Base-by-base conservation (phyloP, 1,140 invertebrate genomes). In the Coptotermes formosanus region DNA sequence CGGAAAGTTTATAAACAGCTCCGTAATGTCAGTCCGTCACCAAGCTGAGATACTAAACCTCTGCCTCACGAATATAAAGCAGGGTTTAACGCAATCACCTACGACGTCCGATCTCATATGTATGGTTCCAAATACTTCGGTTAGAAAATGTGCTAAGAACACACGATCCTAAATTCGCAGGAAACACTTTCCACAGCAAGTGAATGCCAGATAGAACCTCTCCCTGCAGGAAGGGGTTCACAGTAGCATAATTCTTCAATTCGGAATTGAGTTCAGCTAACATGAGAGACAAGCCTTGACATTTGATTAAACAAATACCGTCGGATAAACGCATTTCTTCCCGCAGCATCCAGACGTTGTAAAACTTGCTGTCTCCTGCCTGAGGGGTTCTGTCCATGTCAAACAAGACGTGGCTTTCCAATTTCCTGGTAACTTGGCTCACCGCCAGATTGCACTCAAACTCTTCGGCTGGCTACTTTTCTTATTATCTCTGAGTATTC, bases 401-500 rank as follows among this genome's bases (percentile, higher is more conserved):
- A 75, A 75, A 75, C 64, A 75, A 75, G 64, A 75, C 64, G n/a
- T 30, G 64, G 64, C 64, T 75, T 75, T 75, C 64, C 64, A 75
- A 75, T 75, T 75, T 75, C 64, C 64, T 75, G n/a, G 64, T 75
- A 30, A 75, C 64, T 75, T 75, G 64, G 64, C 64, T 75, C 64
- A 30, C 64, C 64, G 64, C 64, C 64, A 75, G 64, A 75, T 75
- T 75, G 64, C 64, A 75, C 64, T 75, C 64, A 75, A 75, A 75
- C 64, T 75, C 64, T 75, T 75, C n/a, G 64, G n/a, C 64, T 75
- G n/a, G 64, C 64, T 75, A 75, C 64, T 75, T 75, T 75, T 75
- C 64, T 75, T 75, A 75, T 75, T 75, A 75, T 75, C 64, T 75
- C 25, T 30, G n/a, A 75, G 64, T 75, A 75, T 75, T 75, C 64